Evolutionary conservation across 1,140 invertebrate genomes (phyloP).

Genomic region (Megalonaias nervosa): DNA sequence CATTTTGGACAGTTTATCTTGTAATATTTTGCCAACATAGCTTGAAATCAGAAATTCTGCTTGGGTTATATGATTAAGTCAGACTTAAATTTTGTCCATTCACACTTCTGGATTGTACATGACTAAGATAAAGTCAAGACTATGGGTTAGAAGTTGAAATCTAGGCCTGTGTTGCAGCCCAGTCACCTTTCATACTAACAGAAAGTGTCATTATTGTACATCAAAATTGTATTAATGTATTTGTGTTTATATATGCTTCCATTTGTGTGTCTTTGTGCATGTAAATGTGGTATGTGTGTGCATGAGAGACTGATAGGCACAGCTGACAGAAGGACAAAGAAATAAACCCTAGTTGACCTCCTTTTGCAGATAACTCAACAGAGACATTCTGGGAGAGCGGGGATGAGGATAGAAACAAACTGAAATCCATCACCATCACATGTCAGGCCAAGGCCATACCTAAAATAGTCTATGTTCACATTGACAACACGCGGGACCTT

Average conservation of each 20-base stretch:
- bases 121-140: too few species aligned
- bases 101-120: too few species aligned
- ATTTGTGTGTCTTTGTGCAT: neutral
- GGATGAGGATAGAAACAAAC: slow-evolving; percentile 94
- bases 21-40: too few species aligned
- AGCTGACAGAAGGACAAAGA: neutral
- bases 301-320: neutral
- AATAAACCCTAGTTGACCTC: neutral
- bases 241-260: neutral
- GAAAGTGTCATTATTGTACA: too few species aligned
- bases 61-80: too few species aligned
- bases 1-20: too few species aligned
- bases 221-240: too few species aligned
- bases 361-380: slow-evolving; percentile 85
- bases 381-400: slow-evolving; percentile 99
- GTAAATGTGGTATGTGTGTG: neutral
- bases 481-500: slow-evolving; percentile 94
- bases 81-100: too few species aligned
- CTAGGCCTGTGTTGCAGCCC: too few species aligned
- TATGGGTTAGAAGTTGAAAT: too few species aligned
- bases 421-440: slow-evolving; percentile 76
- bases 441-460: slow-evolving; percentile 73
- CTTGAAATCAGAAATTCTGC: too few species aligned
- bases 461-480: slow-evolving; percentile 85
- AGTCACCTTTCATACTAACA: too few species aligned